Evolutionary conservation across 1,140 invertebrate species (phyloP).

Genomic region (Drosophila bocki): DNA sequence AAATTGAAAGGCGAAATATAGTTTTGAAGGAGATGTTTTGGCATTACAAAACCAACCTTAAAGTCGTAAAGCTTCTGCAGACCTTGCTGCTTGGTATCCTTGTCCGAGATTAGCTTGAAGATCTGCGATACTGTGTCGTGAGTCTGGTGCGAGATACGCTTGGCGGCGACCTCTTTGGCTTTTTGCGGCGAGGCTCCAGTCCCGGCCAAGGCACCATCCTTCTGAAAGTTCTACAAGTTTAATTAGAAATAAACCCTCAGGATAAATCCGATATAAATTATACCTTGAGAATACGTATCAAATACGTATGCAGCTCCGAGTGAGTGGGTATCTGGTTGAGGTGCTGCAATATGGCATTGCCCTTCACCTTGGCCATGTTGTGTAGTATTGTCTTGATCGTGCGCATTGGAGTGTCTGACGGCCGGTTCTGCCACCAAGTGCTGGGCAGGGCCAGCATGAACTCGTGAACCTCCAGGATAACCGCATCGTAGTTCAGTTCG

Average conservation of each 20-base stretch:
- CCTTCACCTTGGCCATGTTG: constrained; percentile 92
- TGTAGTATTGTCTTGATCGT: constrained; percentile 97
- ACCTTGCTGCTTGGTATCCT: constrained; percentile 95
- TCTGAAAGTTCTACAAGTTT: constrained; percentile 76
- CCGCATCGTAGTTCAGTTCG: constrained; percentile 90
- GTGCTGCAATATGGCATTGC: constrained; percentile 91
- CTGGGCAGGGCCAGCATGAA: constrained; percentile 92
- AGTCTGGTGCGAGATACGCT: constrained; percentile 85
- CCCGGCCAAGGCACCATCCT: constrained; percentile 64
- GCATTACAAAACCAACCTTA: constrained; percentile 75
- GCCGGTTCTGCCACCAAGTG: constrained; percentile 89
- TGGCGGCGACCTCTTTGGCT: constrained; percentile 85
- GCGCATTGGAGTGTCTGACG: constrained; percentile 91
- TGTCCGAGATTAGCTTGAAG: constrained; percentile 96
- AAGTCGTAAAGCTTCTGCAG: constrained; percentile 95
- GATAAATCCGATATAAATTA: neutral
- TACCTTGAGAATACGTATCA: constrained; percentile 91
- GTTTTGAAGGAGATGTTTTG: neutral
- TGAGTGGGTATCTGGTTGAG: constrained; percentile 92
- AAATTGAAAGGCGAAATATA: neutral
- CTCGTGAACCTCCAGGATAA: constrained; percentile 91
- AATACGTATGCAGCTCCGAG: constrained; percentile 93
- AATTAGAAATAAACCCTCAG: neutral
- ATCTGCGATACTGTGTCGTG: constrained; percentile 95
- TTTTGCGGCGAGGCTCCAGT: constrained; percentile 69